phyloP scores from a whole-genome alignment of 2,797 vertebrate genomes.

The Numenius phaeopus region DNA sequence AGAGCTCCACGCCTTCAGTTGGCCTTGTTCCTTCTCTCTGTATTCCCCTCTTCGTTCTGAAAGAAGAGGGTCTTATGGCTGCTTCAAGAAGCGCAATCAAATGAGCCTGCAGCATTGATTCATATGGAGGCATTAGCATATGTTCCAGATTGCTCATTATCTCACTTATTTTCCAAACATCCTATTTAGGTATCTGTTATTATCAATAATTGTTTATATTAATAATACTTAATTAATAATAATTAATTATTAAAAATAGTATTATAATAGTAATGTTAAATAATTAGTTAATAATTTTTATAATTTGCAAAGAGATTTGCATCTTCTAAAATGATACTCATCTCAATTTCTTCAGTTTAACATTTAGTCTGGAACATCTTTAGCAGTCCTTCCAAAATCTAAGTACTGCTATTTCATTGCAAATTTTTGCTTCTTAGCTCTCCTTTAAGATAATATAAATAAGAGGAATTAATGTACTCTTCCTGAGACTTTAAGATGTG shows the following conservation, averaged over 20 bases:
- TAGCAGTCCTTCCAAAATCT: not conserved
- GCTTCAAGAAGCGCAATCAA: not conserved
- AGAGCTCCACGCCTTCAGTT: not conserved
- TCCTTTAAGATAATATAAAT: not conserved
- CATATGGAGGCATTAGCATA: fast-evolving
- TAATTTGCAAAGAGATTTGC: not conserved
- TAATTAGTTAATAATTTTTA: not conserved
- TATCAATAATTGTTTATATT: not conserved
- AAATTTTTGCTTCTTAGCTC: not conserved
- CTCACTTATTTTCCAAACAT: not conserved
- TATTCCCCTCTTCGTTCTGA: not conserved
- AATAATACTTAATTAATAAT: too few species aligned
- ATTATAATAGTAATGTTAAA: too few species aligned
- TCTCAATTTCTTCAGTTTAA: not conserved
- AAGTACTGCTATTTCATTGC: not conserved
- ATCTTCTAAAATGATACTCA: not conserved
- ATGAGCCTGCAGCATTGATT: not conserved
- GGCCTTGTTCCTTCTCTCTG: not conserved
- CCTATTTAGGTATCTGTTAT: not conserved
- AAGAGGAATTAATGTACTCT: not conserved
- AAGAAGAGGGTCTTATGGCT: not conserved
- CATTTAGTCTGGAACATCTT: not conserved
- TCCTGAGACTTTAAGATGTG: not conserved
- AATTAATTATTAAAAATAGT: too few species aligned
- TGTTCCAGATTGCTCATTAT: not conserved